Evolutionary conservation across 2,113 vertebrate genomes (phyloP).

Genomic region (Neolamprologus cancellatus): DNA sequence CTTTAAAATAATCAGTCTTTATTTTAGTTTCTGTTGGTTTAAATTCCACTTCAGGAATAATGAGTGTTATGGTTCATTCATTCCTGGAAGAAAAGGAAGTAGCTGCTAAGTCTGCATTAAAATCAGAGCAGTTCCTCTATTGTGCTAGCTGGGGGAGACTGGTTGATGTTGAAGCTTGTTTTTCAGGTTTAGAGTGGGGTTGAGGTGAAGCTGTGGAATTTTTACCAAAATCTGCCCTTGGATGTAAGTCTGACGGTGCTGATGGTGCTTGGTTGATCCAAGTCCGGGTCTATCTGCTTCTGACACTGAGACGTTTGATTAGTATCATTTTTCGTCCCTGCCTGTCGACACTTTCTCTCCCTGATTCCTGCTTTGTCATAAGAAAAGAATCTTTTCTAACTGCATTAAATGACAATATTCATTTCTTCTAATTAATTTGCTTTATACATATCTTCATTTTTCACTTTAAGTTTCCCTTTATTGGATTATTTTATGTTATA

Average conservation of each 20-base stretch:
- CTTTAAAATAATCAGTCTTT: not conserved
- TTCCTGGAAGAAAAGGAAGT: not conserved
- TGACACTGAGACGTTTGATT: not conserved
- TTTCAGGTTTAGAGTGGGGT: not conserved
- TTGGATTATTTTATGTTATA: not conserved
- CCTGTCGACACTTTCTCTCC: not conserved
- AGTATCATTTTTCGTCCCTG: not conserved
- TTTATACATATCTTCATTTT: not conserved
- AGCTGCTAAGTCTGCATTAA: not conserved
- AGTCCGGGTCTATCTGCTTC: not conserved
- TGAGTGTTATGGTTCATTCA: not conserved
- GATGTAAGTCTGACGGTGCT: not conserved
- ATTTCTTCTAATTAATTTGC: not conserved
- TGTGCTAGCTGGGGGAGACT: not conserved
- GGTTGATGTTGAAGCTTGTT: not conserved
- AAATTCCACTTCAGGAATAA: not conserved
- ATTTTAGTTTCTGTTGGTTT: not conserved
- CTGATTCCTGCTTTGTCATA: fast-evolving
- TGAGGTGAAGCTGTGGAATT: not conserved
- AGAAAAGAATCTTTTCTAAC: not conserved
- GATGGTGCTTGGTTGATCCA: not conserved
- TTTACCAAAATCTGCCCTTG: not conserved
- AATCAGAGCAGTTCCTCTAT: not conserved
- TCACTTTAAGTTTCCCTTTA: not conserved
- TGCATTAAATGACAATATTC: not conserved